Conservation (phyloP, 37 sponge, comb jelly and placozoan species). For the Chondrilla cf. caribensis region DNA sequence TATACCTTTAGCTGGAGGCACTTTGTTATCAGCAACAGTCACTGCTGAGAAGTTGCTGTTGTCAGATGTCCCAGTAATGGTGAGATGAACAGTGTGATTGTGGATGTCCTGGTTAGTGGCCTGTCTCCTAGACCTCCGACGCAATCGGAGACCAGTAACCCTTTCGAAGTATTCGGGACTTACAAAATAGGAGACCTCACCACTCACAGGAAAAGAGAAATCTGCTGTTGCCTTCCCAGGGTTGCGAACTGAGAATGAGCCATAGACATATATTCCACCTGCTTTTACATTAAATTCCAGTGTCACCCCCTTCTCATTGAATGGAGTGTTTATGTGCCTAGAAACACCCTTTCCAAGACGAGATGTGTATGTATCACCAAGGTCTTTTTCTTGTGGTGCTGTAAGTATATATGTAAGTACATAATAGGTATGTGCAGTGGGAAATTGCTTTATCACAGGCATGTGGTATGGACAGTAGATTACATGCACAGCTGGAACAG, state of each 20-base stretch:
- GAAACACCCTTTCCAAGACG: not conserved
- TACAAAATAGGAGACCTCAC: not conserved
- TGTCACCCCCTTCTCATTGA: not conserved
- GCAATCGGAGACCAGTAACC: not conserved
- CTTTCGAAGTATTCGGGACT: not conserved
- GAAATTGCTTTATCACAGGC: too few relatives aligned
- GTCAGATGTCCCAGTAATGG: not conserved
- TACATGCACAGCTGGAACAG: too few relatives aligned
- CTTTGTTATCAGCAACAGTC: not conserved
- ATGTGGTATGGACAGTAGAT: too few relatives aligned
- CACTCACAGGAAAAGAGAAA: not conserved
- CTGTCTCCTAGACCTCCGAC: not conserved
- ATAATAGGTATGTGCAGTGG: too few relatives aligned
- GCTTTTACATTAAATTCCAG: not conserved
- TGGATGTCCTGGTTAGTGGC: not conserved
- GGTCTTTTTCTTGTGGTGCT: not conserved
- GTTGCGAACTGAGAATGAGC: slow-evolving; percentile 2
- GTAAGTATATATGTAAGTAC: too few relatives aligned
- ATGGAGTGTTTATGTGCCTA: not conserved
- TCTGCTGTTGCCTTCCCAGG: slow-evolving; percentile 7
- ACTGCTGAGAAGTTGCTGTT: not conserved
- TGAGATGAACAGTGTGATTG: not conserved
- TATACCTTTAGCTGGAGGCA: too few relatives aligned
- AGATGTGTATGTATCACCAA: not conserved
- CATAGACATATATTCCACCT: not conserved